phyloP scores from a whole-genome alignment of 2,113 vertebrate species.

The Podarcis cretensis region DNA sequence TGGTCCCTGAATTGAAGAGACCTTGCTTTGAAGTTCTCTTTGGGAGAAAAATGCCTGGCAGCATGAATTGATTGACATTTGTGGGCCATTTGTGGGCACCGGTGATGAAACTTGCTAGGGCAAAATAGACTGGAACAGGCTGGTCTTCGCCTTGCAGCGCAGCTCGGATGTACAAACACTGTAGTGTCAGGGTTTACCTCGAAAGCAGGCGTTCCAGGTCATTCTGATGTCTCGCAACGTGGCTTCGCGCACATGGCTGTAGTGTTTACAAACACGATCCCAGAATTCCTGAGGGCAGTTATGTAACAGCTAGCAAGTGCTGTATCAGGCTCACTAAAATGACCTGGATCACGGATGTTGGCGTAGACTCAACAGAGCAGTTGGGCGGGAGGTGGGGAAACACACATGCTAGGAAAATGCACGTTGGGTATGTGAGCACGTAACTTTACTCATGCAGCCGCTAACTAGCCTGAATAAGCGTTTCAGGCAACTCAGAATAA shows the following conservation, averaged over 20 bases:
- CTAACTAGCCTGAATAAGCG: constrained; percentile 52
- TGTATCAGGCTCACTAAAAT: constrained; percentile 49
- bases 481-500: constrained; percentile 39
- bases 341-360: constrained; percentile 44
- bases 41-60: neutral
- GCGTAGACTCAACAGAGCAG: neutral
- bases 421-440: neutral
- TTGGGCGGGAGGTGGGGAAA: neutral
- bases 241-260: constrained; percentile 76
- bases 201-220: constrained; percentile 60
- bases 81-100: neutral
- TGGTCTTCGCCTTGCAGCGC: neutral
- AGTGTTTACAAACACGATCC: constrained; percentile 87
- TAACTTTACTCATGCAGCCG: constrained; percentile 51
- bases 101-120: neutral
- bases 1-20: neutral
- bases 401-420: neutral
- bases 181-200: constrained; percentile 75
- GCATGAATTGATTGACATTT: neutral
- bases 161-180: constrained; percentile 43
- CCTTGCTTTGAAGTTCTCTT: neutral
- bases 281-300: constrained; percentile 76
- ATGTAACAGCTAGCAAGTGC: constrained; percentile 69
- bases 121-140: neutral
- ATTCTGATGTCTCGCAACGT: constrained; percentile 67